phyloP scores from a whole-genome alignment of 2,888 invertebrate genomes.

The Tachystola acroxantha region DNA sequence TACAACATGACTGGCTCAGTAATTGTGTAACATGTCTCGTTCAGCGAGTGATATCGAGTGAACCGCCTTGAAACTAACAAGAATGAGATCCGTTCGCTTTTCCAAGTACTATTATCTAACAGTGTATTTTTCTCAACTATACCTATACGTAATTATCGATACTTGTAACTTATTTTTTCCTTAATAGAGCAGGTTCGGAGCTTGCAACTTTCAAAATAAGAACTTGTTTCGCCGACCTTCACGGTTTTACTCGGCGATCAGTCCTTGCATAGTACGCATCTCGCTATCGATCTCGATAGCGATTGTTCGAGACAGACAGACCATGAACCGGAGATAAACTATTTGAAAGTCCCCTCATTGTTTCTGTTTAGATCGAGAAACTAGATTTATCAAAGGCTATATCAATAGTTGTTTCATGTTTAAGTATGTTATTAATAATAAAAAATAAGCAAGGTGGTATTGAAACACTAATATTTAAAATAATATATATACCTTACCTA shows the following conservation, averaged over 20 bases:
- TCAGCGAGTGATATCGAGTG: constrained; percentile 48
- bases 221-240: constrained; percentile 39
- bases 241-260: constrained; percentile 23
- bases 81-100: constrained; percentile 62
- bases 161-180: not conserved
- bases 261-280: constrained; percentile 33
- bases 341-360: constrained; percentile 29
- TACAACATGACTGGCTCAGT: constrained; percentile 46
- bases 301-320: constrained; percentile 35
- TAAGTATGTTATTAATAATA: not conserved
- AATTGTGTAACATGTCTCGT: constrained; percentile 69
- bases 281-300: constrained; percentile 19
- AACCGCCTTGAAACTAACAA: constrained; percentile 68
- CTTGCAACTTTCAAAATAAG: constrained; percentile 26
- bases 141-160: not conserved
- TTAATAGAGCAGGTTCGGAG: constrained; percentile 23
- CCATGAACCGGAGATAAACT: constrained; percentile 32
- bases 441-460: not conserved
- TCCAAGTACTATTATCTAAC: constrained; percentile 48
- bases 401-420: not conserved
- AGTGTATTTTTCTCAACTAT: constrained; percentile 37
- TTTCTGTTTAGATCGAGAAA: constrained; percentile 19
- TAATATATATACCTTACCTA: too few species aligned
- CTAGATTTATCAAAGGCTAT: constrained; percentile 1
- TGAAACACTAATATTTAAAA: too few species aligned